phyloP scores from a whole-genome alignment of 2,113 vertebrate genomes.

The Acanthochromis polyacanthus region DNA sequence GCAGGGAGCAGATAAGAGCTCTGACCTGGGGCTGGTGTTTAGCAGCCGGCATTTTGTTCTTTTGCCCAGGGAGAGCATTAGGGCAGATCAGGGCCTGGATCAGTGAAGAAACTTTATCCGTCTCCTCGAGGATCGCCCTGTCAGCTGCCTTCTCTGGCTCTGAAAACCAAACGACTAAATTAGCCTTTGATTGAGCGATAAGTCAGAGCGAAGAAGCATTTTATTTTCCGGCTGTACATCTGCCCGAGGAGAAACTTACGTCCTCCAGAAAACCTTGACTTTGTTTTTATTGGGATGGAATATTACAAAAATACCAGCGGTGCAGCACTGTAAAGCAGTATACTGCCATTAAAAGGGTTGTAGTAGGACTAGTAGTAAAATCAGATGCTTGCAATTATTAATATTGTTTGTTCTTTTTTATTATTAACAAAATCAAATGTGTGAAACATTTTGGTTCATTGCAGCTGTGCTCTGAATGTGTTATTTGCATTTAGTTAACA shows the following conservation, averaged over 20 bases:
- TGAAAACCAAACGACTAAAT: constrained; percentile 50
- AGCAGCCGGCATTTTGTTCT: constrained; percentile 39
- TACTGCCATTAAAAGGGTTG: background rate
- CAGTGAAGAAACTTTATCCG: constrained; percentile 32
- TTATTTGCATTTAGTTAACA: too few species aligned
- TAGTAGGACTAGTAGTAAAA: too few species aligned
- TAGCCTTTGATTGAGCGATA: constrained; percentile 47
- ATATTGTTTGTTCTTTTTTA: too few species aligned
- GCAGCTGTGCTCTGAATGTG: too few species aligned
- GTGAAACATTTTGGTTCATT: too few species aligned
- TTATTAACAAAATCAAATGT: too few species aligned
- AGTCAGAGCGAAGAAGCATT: background rate
- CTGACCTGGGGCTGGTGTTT: constrained; percentile 42
- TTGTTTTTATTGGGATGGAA: background rate
- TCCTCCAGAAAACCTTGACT: constrained; percentile 21
- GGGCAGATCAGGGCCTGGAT: constrained; percentile 45
- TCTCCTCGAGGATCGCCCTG: constrained; percentile 31
- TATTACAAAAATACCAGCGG: background rate
- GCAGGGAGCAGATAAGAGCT: constrained; percentile 37
- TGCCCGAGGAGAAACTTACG: background rate
- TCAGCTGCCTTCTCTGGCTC: constrained; percentile 45
- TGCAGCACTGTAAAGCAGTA: background rate
- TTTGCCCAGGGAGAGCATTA: background rate
- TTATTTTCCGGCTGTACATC: background rate
- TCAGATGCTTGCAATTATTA: too few species aligned